Base-by-base conservation (phyloP, 2,888 invertebrate genomes). In the Sphaeridia pumilis region DNA sequence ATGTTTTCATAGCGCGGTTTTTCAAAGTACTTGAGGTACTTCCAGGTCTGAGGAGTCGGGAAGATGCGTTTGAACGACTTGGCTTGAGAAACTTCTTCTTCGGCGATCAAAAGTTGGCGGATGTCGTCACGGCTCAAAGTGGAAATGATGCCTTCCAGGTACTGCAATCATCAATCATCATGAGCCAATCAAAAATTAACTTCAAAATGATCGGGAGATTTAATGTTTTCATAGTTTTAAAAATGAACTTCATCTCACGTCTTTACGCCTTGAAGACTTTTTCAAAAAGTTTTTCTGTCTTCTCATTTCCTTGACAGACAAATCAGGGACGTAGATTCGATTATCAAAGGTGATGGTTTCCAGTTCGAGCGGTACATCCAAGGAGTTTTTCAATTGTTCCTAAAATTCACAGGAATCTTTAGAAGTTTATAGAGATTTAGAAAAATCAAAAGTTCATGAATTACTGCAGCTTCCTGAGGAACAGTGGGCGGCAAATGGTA, bases 1-100 rank as follows among this genome's bases (percentile, higher is more conserved):
- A 87, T 77, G 72, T 94, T 93, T 70, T 92, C 92, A 72, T 95
- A 95, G n/a, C 89, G 75, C 1, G 85, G 81, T 0, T 79, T 78
- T 61, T 88, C 83, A 67, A 92, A 83, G 70, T 79, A 93, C 57
- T 79, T 76, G 52, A 89, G 78, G 72, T 92, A 94, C 63, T 78
- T 77, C 72, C 85, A 76, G 1, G 87, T 80, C 44, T 76, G 72
- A 3, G 73, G 68, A 1, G 86, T 84, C 0, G 94, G 94, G 70
- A 93, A 94, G 57, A 94, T 82, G 28, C 87, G 78, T 10, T 46
- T 50, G 31, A 61, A 70, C 58, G 78, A 78, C 2, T 80, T 77
- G 52, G 72, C 71, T 65, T 82, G 78, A 14, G 79, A 78, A 38
- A 87, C 74, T 71, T 95, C 94, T 72, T 95, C 94, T 70, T 94